Percentiles rank a stretch among this genome's conserved stretches.
These are phyloP conservation scores for Cynopterus sphinx DNA, from an alignment of 2,797 vertebrate genomes.

Conservation along the genomic window DNA sequence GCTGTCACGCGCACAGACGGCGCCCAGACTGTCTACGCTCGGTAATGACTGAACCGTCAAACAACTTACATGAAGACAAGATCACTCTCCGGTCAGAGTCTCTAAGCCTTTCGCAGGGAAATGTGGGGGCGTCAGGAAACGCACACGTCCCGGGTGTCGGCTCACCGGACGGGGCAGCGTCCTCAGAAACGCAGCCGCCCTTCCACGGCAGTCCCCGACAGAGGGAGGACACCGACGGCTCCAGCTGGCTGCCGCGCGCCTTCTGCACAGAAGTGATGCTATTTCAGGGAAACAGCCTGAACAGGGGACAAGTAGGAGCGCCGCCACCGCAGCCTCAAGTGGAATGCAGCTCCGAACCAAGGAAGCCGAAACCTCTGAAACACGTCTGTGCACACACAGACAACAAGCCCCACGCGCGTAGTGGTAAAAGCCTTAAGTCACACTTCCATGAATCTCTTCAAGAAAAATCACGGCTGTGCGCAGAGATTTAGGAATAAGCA, in stretches of 20 bases:
- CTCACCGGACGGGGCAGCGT: background rate
- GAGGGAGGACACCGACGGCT: too few species aligned
- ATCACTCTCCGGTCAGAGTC: background rate
- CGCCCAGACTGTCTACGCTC: background rate
- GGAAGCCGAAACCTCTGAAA: background rate
- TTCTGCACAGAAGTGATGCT: background rate
- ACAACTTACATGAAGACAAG: slow-evolving; percentile 42
- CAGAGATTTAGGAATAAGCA: background rate
- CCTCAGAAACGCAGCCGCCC: background rate
- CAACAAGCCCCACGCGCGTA: too few species aligned
- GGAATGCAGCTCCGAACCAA: background rate
- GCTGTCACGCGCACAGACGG: background rate
- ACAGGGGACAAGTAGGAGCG: accelerated
- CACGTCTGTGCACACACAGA: background rate
- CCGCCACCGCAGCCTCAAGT: background rate
- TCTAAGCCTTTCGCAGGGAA: background rate
- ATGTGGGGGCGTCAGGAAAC: background rate
- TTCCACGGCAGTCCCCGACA: background rate
- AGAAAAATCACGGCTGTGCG: background rate
- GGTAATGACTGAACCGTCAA: slow-evolving; percentile 25
- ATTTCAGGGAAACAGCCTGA: background rate
- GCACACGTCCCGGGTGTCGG: background rate
- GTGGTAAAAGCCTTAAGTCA: background rate
- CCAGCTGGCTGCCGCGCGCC: background rate
- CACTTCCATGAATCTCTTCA: background rate